These are phyloP conservation scores for Sussaba pulchella DNA, from an alignment of 2,888 invertebrate genomes.

Conservation along the genomic window DNA sequence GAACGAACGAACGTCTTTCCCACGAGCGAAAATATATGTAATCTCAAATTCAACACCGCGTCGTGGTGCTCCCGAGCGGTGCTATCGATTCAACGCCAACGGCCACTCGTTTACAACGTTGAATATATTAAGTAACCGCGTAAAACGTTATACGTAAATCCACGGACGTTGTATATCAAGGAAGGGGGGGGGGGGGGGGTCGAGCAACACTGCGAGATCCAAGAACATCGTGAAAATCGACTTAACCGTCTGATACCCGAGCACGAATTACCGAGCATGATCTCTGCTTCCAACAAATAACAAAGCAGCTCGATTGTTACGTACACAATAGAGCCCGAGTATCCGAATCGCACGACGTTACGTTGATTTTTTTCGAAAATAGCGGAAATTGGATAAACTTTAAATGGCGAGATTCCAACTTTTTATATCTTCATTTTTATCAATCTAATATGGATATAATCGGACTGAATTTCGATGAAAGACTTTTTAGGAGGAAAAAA, in stretches of 20 bases:
- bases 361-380: conserved; percentile 7
- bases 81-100: conserved; percentile 60
- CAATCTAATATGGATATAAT: too few relatives aligned
- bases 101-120: conserved; percentile 56
- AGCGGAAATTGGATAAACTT: not conserved
- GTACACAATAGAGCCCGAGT: conserved; percentile 5
- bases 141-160: conserved; percentile 23
- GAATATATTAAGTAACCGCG: conserved; percentile 55
- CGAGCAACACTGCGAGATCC: not conserved
- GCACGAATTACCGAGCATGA: conserved; percentile 9
- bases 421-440: too few relatives aligned
- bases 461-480: not conserved
- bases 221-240: conserved; percentile 11
- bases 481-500: not conserved
- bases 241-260: not conserved
- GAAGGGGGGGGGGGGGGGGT: not conserved
- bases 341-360: not conserved
- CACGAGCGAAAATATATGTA: conserved; percentile 64
- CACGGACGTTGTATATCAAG: not conserved
- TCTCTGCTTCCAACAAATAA: not conserved
- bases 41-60: conserved; percentile 61
- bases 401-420: too few relatives aligned
- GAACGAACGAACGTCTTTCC: conserved; percentile 60
- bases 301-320: not conserved
- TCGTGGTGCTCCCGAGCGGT: conserved; percentile 50